Base-by-base conservation (phyloP, 1,140 invertebrate species). In the Eufriesea mexicana region DNA sequence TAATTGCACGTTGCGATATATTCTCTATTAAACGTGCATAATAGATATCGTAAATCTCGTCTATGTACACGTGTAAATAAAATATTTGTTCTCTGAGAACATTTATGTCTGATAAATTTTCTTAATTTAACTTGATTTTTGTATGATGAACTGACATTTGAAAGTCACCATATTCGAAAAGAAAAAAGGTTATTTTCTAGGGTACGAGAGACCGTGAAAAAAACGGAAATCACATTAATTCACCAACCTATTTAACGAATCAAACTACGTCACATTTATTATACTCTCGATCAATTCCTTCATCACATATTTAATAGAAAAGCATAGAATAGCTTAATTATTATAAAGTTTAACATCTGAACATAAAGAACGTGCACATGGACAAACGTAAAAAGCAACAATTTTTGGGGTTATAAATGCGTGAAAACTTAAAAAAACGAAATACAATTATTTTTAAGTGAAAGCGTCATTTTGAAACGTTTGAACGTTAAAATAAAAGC, bases 161-260 rank as follows among this genome's bases (percentile, higher is more conserved):
- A 76, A 82, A 82, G 62, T 77, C 72, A 83, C 59, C 64, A 82
- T 83, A 61, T 77, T 85, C 61, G 59, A 9, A n/a, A 72, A 20
- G 51, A 42, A 68, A 51, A 81, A 86, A 86, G 84, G 82, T 86
- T 86, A 79, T 74, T 84, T 47, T n/a, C 6, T 51, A 35, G 35
- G 35, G 42, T 1, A 76, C 66, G 59, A 55, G 10, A 49, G 35
- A 74, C 45, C 28, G 25, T 70, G 7, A 51, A 68, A 45, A 74
- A 66, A 80, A 28, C 51, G 51, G 54, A 66, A 82, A 67, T 75
- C 20, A 12, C 10, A 57, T 67, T 20, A 51, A 51, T 76, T 51
- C 23, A 18, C 47, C 4, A 12, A 67, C 55, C 35, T 62, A 57
- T 66, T 66, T 12, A 23, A 45, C 18, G 14, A 20, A 47, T 23